Conservation (phyloP, 2,113 vertebrate genomes). For the Toxotes chatareus region DNA sequence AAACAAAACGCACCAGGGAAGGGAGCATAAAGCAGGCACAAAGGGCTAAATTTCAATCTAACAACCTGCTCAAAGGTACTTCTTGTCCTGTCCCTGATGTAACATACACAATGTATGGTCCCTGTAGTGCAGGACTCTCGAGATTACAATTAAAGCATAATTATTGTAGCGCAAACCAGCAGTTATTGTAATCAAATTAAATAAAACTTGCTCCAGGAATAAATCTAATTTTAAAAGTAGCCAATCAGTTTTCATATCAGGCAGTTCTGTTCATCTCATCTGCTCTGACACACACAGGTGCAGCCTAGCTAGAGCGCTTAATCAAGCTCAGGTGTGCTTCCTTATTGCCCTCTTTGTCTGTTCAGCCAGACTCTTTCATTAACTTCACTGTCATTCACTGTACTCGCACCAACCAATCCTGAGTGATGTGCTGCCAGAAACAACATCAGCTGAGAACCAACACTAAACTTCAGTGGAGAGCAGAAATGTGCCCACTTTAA, state of each 20-base stretch:
- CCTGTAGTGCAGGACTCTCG: neutral
- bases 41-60: too few species aligned
- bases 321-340: constrained; percentile 19
- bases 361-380: neutral
- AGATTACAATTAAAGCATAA: constrained; percentile 2
- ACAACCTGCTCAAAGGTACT: neutral
- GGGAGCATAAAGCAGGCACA: too few species aligned
- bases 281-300: neutral
- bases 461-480: too few species aligned
- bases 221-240: constrained; percentile 4
- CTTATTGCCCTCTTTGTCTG: neutral
- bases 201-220: neutral
- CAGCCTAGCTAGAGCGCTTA: neutral
- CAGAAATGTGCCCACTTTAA: too few species aligned
- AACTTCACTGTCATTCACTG: too few species aligned
- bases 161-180: neutral
- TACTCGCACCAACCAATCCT: neutral
- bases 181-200: constrained; percentile 11
- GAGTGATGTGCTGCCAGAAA: too few species aligned
- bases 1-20: too few species aligned
- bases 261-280: constrained; percentile 13
- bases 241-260: constrained; percentile 13
- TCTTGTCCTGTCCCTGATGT: constrained; percentile 15
- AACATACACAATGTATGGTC: neutral
- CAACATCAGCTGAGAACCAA: neutral